Conservation (phyloP, 2,888 invertebrate species). For the Oegoconia quadripuncta region DNA sequence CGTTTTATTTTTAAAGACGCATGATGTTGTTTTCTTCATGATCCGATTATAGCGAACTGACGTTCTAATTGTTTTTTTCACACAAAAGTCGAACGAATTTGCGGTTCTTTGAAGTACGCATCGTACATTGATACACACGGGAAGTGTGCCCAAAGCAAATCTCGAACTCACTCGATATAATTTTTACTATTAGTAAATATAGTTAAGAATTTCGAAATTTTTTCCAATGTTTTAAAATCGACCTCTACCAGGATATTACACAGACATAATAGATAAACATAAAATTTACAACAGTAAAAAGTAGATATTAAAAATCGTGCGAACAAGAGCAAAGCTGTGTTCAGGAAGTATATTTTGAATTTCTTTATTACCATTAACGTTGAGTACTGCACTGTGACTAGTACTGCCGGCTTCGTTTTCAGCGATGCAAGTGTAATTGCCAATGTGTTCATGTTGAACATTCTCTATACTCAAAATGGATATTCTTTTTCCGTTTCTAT, state of each 20-base stretch:
- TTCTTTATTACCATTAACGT: constrained; percentile 82
- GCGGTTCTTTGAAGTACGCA: neutral
- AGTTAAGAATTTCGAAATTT: no score
- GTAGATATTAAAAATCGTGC: constrained; percentile 37
- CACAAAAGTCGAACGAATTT: neutral
- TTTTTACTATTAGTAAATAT: no score
- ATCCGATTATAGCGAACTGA: constrained; percentile 81
- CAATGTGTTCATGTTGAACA: constrained; percentile 79
- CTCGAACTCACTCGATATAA: no score
- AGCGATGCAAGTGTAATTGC: constrained; percentile 82
- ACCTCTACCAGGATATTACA: constrained; percentile 2
- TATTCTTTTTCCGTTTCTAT: constrained; percentile 81
- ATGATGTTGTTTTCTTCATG: constrained; percentile 82
- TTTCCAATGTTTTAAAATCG: constrained; percentile 50
- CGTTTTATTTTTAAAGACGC: constrained; percentile 80
- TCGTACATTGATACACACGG: constrained; percentile 69
- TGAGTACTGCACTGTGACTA: constrained; percentile 81
- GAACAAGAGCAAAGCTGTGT: constrained; percentile 37
- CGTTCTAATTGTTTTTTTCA: constrained; percentile 33
- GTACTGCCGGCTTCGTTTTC: constrained; percentile 82
- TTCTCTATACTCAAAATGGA: constrained; percentile 84
- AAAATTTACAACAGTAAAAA: constrained; percentile 19
- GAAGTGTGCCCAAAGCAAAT: constrained; percentile 53
- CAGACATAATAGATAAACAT: constrained; percentile 20
- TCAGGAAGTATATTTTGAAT: constrained; percentile 8